These are phyloP conservation scores for Rhabdomys pumilio DNA, from an alignment of 2,797 vertebrate genomes.

Conservation along the genomic window DNA sequence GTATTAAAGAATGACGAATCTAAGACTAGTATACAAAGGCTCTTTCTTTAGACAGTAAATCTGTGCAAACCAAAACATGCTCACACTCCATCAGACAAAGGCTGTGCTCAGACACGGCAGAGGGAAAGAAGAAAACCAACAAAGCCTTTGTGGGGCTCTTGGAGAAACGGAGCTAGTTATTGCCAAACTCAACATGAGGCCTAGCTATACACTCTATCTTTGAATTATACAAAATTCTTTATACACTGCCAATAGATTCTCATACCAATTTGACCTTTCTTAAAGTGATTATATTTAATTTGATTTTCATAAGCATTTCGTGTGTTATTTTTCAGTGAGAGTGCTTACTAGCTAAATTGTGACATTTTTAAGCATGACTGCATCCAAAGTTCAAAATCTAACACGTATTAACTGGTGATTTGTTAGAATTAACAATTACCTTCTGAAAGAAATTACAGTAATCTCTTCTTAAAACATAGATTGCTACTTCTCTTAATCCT, in stretches of 20 bases:
- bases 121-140: not conserved
- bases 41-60: conserved; percentile 39
- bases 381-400: conserved; percentile 43
- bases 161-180: not conserved
- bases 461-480: conserved; percentile 95
- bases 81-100: not conserved
- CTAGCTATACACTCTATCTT: not conserved
- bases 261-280: conserved; percentile 47
- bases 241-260: not conserved
- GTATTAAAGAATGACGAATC: conserved; percentile 14
- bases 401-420: not conserved
- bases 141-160: not conserved
- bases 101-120: not conserved
- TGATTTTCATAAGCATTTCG: conserved; percentile 10
- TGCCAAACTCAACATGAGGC: not conserved
- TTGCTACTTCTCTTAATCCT: conserved; percentile 95
- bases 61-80: conserved; percentile 42
- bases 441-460: conserved; percentile 96
- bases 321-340: conserved; percentile 45
- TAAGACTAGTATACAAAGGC: conserved; percentile 36
- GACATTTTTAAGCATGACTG: conserved; percentile 50
- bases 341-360: conserved; percentile 23
- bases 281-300: conserved; percentile 54
- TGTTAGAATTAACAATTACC: conserved; percentile 88
- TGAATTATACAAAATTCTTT: conserved; percentile 16